Evolutionary conservation across 2,888 invertebrate genomes (phyloP).

Genomic region (Beris chalybata): DNA sequence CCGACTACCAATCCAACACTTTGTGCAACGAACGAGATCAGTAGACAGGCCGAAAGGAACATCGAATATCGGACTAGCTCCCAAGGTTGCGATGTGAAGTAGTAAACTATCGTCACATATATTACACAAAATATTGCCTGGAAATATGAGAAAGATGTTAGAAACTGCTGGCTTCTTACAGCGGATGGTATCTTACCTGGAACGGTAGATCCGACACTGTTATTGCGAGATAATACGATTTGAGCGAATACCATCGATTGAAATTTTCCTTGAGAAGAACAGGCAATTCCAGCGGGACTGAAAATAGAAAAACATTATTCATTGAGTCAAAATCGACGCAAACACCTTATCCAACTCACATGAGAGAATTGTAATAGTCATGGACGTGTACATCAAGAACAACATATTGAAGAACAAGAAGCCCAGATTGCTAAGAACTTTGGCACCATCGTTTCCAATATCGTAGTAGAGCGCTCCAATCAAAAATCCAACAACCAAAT

Average conservation of each 20-base stretch:
- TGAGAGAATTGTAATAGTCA: slow-evolving; percentile 97
- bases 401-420: slow-evolving; percentile 98
- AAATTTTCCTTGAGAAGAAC: slow-evolving; percentile 93
- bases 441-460: slow-evolving; percentile 94
- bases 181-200: slow-evolving; percentile 67
- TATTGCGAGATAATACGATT: slow-evolving; percentile 93
- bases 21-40: slow-evolving; percentile 94
- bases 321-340: no score
- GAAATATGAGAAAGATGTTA: slow-evolving; percentile 45
- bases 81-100: slow-evolving; percentile 90
- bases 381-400: slow-evolving; percentile 99
- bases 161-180: slow-evolving; percentile 8
- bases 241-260: slow-evolving; percentile 95
- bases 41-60: slow-evolving; percentile 84
- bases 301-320: slow-evolving; percentile 42
- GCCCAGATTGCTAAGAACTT: slow-evolving; percentile 93
- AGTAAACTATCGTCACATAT: slow-evolving; percentile 91
- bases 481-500: slow-evolving; percentile 88
- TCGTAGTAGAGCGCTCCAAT: slow-evolving; percentile 95
- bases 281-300: slow-evolving; percentile 94
- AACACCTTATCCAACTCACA: slow-evolving; percentile 64
- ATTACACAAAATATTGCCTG: slow-evolving; percentile 92
- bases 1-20: slow-evolving; percentile 94
- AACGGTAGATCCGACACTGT: slow-evolving; percentile 97
- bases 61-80: slow-evolving; percentile 81